A percentile compares a stretch with the other conserved stretches of the same genome.
phyloP scores from a whole-genome alignment of 2,113 vertebrate genomes.

The Cynoglossus semilaevis region DNA sequence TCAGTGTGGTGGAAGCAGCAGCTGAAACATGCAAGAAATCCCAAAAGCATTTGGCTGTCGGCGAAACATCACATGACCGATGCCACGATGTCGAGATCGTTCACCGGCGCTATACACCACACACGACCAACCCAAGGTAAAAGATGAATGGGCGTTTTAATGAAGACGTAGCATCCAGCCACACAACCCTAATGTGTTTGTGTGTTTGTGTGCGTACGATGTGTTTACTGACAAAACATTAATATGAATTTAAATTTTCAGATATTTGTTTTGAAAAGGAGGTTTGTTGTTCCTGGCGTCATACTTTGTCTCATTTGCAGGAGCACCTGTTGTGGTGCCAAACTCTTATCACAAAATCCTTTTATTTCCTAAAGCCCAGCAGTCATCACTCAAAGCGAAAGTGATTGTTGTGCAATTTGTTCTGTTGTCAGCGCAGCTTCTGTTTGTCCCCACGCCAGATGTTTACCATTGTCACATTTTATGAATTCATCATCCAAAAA shows the following conservation, averaged over 20 bases:
- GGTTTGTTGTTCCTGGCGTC: conserved; percentile 10
- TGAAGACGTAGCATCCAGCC: conserved; percentile 19
- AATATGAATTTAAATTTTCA: not conserved
- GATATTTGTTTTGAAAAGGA: not conserved
- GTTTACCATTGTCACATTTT: not conserved
- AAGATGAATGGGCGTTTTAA: conserved; percentile 41
- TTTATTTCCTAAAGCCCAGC: conserved; percentile 4
- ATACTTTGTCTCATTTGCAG: conserved; percentile 13
- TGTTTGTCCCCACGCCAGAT: not conserved
- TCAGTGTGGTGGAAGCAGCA: conserved; percentile 16
- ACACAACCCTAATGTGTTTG: conserved; percentile 7
- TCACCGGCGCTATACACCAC: conserved; percentile 11
- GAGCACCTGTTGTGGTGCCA: conserved; percentile 18
- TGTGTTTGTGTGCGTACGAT: not conserved
- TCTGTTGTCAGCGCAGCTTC: not conserved
- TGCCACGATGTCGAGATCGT: conserved; percentile 11
- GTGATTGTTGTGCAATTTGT: conserved; percentile 13
- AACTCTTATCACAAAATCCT: conserved; percentile 5
- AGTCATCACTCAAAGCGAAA: conserved; percentile 20
- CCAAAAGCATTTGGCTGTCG: conserved; percentile 36
- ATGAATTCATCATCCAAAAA: not conserved
- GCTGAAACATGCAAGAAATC: conserved; percentile 21
- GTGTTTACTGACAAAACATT: not conserved
- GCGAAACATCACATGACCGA: conserved; percentile 9
- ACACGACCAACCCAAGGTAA: conserved; percentile 12